These are phyloP conservation scores for Yoshiicerus persimilis DNA, from an alignment of 1,140 invertebrate genomes.

Conservation along the genomic window DNA sequence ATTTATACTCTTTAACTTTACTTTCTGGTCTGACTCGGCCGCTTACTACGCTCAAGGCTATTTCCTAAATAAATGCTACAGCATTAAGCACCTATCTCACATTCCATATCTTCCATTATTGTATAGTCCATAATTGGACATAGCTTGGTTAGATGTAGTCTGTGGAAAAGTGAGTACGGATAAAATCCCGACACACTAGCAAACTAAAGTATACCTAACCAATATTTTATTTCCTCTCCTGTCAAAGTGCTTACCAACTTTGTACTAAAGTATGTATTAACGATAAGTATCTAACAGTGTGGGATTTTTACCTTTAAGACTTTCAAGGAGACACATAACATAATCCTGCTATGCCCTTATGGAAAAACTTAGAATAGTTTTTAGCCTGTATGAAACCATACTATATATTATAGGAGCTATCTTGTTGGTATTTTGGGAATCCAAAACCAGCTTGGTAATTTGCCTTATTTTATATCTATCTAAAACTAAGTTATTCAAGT, in stretches of 20 bases:
- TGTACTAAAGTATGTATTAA: background rate
- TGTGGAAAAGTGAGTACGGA: too few species aligned
- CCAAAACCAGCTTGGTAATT: background rate
- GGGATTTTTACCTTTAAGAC: background rate
- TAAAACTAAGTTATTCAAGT: background rate
- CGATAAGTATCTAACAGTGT: background rate
- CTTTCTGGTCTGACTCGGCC: background rate
- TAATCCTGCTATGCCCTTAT: too few species aligned
- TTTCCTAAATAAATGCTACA: background rate
- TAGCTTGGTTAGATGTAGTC: too few species aligned
- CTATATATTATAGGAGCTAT: too few species aligned
- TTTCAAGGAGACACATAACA: too few species aligned
- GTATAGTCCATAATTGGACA: too few species aligned
- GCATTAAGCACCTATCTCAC: background rate
- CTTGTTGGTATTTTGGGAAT: background rate
- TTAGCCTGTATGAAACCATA: too few species aligned
- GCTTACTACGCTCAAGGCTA: background rate
- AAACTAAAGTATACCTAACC: background rate
- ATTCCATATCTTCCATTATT: background rate
- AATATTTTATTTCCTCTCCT: background rate
- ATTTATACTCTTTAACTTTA: slow-evolving; percentile 17
- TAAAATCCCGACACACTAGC: too few species aligned
- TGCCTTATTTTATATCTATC: background rate
- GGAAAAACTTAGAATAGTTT: too few species aligned
- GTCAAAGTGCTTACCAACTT: background rate